Evolutionary conservation across 1,140 invertebrate genomes (phyloP), one percentile per base, ranked within the genome.

Genomic region (Listronotus oregonensis): DNA sequence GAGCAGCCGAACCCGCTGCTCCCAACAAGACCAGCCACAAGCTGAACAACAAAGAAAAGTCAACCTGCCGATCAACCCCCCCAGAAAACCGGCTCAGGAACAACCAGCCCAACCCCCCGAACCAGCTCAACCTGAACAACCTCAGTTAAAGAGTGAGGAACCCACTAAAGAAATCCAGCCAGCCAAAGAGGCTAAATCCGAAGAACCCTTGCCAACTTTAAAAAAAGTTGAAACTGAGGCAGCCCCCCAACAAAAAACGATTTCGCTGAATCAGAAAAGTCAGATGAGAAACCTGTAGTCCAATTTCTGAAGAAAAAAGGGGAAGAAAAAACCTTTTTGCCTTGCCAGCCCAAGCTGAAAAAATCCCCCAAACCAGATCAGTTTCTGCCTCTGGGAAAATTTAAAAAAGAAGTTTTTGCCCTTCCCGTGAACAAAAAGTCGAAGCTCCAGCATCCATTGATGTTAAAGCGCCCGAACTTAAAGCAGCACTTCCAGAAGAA

Each of bases 251-350:
- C 18, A 49, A 10, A 46, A 65, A 44, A 18, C 61, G n/a, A n/a
- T 15, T 15, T 43, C 3, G 12, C 17, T 4, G 55, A 49, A 31
- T n/a, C 32, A 5, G 37, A 31, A 34, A 21, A 39, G 3, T 39
- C 21, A 42, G 52, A n/a, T 44, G 68, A 73, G 39, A 52, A 65
- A 55, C 6, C 44, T 40, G 62, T 70, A 66, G 73, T n/a, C n/a
- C n/a, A n/a, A n/a, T n/a, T n/a, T n/a, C n/a, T n/a, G n/a, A n/a
- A n/a, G n/a, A n/a, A n/a, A n/a, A n/a, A n/a, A n/a, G n/a, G n/a
- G n/a, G n/a, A n/a, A n/a, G n/a, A n/a, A 74, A 17, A 73, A 74
- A 49, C 74, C 74, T 27, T 40, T n/a, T 75, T 12, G 73, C 73
- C n/a, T 64, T 75, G 5, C 75, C 75, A 10, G 59, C 73, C 14